Base-by-base conservation (phyloP, 2,797 vertebrate species). In the Mergus octosetaceus region DNA sequence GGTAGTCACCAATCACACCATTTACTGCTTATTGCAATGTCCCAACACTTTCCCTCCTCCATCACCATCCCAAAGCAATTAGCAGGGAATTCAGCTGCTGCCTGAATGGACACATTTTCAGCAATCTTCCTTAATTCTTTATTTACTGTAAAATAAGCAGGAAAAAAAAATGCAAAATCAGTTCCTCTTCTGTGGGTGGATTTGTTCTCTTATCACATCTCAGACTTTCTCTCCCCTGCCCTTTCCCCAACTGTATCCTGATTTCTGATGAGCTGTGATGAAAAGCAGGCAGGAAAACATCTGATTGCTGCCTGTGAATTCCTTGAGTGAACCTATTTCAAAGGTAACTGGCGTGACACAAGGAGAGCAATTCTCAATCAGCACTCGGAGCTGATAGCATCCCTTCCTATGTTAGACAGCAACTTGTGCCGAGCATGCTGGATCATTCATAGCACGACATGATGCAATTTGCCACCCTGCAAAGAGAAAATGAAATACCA, bases 101-200 rank as follows among this genome's bases (percentile, higher is more conserved):
- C 71, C 89, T 94, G 92, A 96, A 95, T 92, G 89, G 89, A 78
- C 89, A 45, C 60, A 77, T 94, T 93, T 68, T 94, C 95, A 94
- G 74, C 89, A 93, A 91, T 89, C 89, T 96, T 70, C 66, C 73
- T 72, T 85, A 84, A 84, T 96, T 90, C 89, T 90, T 93, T 94
- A 85, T 93, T 95, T 95, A 85, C 88, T 89, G 77, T 36, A 70
- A 89, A 86, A 89, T 15, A 89, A 79, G 43, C 58, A 21, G 64
- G 62, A 7, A 83, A 79, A 88, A 81, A 87, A 90, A 22, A 4
- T 12, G 84, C 79, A 62, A 12, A 24, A 68, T 93, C 94, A 73
- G 47, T 95, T 96, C 82, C 79, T 87, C 69, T 75, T 56, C 69
- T 1, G 18, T 41, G 84, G 56, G 45, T 51, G 81, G 69, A 60